Evolutionary conservation across 2,797 vertebrate species (phyloP), one percentile per base, ranked within the genome.

Genomic region (Phaenicophaeus curvirostris): DNA sequence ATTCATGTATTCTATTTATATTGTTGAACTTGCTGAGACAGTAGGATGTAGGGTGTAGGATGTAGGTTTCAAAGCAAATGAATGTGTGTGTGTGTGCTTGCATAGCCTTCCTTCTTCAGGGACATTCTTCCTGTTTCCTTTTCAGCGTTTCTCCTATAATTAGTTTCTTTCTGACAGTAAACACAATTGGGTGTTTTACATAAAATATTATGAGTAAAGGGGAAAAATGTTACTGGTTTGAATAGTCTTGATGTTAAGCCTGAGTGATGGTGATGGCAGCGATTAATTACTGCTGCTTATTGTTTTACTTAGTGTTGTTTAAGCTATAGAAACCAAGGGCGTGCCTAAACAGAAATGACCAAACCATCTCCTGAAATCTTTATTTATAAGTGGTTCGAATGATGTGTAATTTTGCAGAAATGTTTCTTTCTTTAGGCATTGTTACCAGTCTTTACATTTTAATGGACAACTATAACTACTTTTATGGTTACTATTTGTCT

Each of bases 61-160:
- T 90, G 76, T 89, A 76, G 28, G 31, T 86, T 93, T 82, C 77
- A 82, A 77, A 85, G 86, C 71, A 90, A 78, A 54, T 73, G 58
- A 87, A 57, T 37, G n/a, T 46, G 65, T 61, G 6, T 73, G 53
- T 44, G 18, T 37, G 21, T 66, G 82, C 65, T 74, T 75, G 39
- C 35, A 14, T 54, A 48, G 85, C 50, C 39, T 74, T 91, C 55
- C 48, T 94, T 92, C 83, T 85, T 65, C 16, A 11, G 69, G n/a
- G n/a, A 20, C 48, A 5, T 21, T 93, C 67, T 54, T 96, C 83
- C 88, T 80, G 82, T 91, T 90, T 97, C 92, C 63, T 88, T 88
- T 73, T 77, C 62, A 57, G 80, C 3, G 16, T 74, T 95, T 71
- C 65, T 95, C 35, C 72, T 95, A 93, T 96, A 94, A 91, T 93